Evolutionary conservation across 2,113 vertebrate species (phyloP).

Genomic region (Verasper variegatus): DNA sequence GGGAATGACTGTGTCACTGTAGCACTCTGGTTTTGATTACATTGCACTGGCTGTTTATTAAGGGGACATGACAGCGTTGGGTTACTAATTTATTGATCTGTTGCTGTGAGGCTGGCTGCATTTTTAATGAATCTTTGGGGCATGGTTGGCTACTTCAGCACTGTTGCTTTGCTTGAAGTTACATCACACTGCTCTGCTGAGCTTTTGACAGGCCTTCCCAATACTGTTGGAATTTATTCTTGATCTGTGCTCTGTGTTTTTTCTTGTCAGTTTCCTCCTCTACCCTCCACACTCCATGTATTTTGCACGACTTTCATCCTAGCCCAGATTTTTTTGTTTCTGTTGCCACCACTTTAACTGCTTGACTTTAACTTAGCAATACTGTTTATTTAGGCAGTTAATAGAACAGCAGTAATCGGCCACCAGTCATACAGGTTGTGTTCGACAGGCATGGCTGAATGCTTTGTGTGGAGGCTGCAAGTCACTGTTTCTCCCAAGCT

Average conservation of each 20-base stretch:
- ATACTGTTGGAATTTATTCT: constrained; percentile 14
- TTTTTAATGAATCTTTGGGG: constrained; percentile 67
- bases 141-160: constrained; percentile 7
- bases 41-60: constrained; percentile 53
- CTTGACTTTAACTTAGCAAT: neutral
- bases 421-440: neutral
- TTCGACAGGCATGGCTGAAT: neutral
- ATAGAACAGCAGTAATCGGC: neutral
- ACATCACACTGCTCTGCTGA: constrained; percentile 25
- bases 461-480: neutral
- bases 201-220: constrained; percentile 16
- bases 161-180: constrained; percentile 33
- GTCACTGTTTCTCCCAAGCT: neutral
- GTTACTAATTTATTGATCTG: constrained; percentile 72
- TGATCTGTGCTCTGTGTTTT: neutral
- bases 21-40: constrained; percentile 48
- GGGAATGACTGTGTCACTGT: constrained; percentile 16
- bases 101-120: constrained; percentile 56
- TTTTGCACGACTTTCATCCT: constrained; percentile 41
- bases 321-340: neutral
- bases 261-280: constrained; percentile 15
- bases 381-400: neutral
- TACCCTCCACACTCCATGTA: constrained; percentile 13
- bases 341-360: neutral
- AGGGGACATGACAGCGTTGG: constrained; percentile 30